These are phyloP conservation scores for Leucoraja erinaceus DNA, from an alignment of 2,113 vertebrate genomes.

Conservation along the genomic window DNA sequence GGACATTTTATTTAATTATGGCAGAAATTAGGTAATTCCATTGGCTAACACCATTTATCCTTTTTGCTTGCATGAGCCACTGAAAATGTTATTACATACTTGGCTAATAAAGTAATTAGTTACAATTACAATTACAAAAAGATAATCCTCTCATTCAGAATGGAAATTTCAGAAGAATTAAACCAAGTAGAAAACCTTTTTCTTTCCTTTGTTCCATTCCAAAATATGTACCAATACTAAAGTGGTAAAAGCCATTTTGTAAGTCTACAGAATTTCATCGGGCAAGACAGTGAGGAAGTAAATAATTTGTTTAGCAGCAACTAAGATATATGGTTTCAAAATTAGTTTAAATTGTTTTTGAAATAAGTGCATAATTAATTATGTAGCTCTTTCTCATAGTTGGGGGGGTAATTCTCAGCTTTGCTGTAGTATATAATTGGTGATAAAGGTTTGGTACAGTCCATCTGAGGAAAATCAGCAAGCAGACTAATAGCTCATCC, in stretches of 20 bases:
- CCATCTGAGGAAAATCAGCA: not conserved
- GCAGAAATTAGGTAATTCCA: not conserved
- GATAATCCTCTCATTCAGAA: not conserved
- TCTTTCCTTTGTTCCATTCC: not conserved
- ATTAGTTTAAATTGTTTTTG: not conserved
- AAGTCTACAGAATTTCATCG: not conserved
- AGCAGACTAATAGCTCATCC: not conserved
- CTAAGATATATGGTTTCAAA: not conserved
- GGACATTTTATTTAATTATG: not conserved
- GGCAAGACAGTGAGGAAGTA: not conserved
- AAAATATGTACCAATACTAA: not conserved
- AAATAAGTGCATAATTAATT: not conserved
- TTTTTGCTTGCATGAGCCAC: not conserved
- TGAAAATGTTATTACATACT: no score
- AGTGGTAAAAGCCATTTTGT: not conserved
- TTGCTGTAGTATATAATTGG: not conserved
- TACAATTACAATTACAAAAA: no score
- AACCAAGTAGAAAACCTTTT: not conserved
- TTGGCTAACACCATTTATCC: not conserved
- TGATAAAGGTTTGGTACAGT: not conserved
- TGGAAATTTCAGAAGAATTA: not conserved
- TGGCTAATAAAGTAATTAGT: no score
- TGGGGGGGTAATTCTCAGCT: not conserved
- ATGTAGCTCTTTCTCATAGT: not conserved
- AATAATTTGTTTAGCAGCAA: not conserved